Evolutionary conservation across 2,797 vertebrate genomes (phyloP).

Genomic region (Helostoma temminkii): DNA sequence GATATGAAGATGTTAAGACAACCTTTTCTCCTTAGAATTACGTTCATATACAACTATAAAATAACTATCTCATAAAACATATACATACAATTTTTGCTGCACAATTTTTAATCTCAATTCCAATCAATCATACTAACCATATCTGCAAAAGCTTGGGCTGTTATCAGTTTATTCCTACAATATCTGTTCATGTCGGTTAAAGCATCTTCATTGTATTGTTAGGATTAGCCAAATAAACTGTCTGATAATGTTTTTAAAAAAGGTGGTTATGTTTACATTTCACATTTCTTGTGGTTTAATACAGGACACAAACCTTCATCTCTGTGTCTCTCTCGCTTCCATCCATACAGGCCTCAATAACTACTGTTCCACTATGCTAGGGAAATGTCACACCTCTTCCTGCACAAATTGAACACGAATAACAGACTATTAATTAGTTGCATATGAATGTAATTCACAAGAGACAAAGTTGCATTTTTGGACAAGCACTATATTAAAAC

Average conservation of each 20-base stretch:
- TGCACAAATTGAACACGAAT: slow-evolving; percentile 9
- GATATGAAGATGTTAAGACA: slow-evolving; percentile 55
- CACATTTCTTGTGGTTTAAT: neutral
- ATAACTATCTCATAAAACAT: too few relatives aligned
- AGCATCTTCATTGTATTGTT: too few relatives aligned
- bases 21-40: slow-evolving; percentile 63
- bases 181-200: neutral
- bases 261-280: neutral
- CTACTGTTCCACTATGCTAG: neutral
- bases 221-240: neutral
- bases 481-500: slow-evolving; percentile 14
- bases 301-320: neutral
- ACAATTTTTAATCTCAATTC: too few relatives aligned
- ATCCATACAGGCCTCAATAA: slow-evolving; percentile 11
- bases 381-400: neutral
- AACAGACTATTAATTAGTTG: slow-evolving; percentile 18
- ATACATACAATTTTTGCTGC: too few relatives aligned
- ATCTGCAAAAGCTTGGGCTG: neutral
- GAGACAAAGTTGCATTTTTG: slow-evolving; percentile 54
- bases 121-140: neutral
- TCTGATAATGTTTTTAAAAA: neutral
- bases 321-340: neutral
- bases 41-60: slow-evolving; percentile 26
- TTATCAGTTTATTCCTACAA: neutral
- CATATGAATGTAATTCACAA: slow-evolving; percentile 54